Conservation (phyloP, 2,113 vertebrate genomes). For the Periophthalmodon schlosseri region DNA sequence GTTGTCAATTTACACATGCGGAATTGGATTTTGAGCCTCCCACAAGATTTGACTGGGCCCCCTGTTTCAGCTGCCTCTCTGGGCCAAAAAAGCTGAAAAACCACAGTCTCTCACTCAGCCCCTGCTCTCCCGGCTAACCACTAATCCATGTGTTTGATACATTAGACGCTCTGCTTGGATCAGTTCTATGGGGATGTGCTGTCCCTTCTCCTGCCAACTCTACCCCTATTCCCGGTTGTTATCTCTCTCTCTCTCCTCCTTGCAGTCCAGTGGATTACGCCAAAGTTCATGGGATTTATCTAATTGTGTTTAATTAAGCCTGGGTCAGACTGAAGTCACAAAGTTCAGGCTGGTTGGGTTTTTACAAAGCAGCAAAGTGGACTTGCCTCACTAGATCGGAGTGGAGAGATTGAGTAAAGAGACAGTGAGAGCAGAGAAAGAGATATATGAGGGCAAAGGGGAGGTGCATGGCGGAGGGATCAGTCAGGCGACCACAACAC, state of each 20-base stretch:
- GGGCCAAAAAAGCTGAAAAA: slow-evolving; percentile 73
- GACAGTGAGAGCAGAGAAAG: slow-evolving; percentile 14
- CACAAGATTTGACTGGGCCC: slow-evolving; percentile 67
- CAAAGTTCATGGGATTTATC: slow-evolving; percentile 74
- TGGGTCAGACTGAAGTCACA: slow-evolving; percentile 62
- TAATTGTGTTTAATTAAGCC: slow-evolving; percentile 80
- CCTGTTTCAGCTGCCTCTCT: slow-evolving; percentile 31
- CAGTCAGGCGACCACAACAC: slow-evolving; percentile 49
- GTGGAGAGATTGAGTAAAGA: slow-evolving; percentile 32
- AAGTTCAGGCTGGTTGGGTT: slow-evolving; percentile 48
- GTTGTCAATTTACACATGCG: slow-evolving; percentile 75
- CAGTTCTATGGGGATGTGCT: slow-evolving; percentile 70
- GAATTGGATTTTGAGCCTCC: slow-evolving; percentile 64
- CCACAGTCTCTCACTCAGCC: slow-evolving; percentile 68
- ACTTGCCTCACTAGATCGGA: slow-evolving; percentile 47
- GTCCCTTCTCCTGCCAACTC: slow-evolving; percentile 69
- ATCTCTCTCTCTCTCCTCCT: slow-evolving; percentile 51
- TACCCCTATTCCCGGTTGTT: slow-evolving; percentile 53
- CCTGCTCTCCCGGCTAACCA: slow-evolving; percentile 71
- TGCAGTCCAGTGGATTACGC: slow-evolving; percentile 72
- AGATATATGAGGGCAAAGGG: slow-evolving; percentile 44
- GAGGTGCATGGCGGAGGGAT: slow-evolving; percentile 44
- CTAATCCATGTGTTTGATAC: slow-evolving; percentile 83
- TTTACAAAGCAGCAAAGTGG: slow-evolving; percentile 42
- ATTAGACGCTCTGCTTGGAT: slow-evolving; percentile 76